Evolutionary conservation across 2,113 vertebrate species (phyloP), one percentile per base, ranked within the genome.

Genomic region (Tachysurus vachellii): DNA sequence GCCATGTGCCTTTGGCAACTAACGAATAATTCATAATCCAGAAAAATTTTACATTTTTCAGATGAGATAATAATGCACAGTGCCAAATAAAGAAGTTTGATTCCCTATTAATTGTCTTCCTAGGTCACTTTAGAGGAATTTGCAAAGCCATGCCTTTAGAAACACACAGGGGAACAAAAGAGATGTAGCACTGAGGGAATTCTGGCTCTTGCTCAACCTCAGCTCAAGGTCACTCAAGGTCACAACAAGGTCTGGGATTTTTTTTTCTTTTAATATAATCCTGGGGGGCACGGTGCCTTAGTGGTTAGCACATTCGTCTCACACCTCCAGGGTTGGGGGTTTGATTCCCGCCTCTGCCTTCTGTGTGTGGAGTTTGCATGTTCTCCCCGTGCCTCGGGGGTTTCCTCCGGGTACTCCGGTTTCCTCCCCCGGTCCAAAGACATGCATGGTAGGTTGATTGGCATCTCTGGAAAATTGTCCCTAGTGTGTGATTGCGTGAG

Each of bases 11-110:
- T 62, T 59, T 57, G 76, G 79, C 77, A 82, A 81, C n/a, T 50
- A 19, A 28, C n/a, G 80, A 85, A 26, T 62, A 42, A 16, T 82
- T 11, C 57, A 42, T 88, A 76, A 88, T 82, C 68, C 77, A 50
- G 28, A 42, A 47, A 42, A 81, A n/a, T 47, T 28, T 50, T 26
- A 16, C 4, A 21, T 53, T 54, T 54, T 79, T 79, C 5, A 50
- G 28, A 44, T 50, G 53, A 59, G 36, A 28, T 70, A 42, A 73
- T 36, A 61, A 75, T 13, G 16, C n/a, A 53, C 44, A 31, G 71
- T 21, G 54, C 28, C 44, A 50, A 44, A 47, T 47, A 75, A 26
- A 75, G 71, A 42, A 75, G 71, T 75, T 47, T 4, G 5, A 75
- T 19, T 47, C 17, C 21, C 1, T 47, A 12, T 47, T 26, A 12